Evolutionary conservation across 1,140 invertebrate species (phyloP).

Genomic region (Spodoptera litura): DNA sequence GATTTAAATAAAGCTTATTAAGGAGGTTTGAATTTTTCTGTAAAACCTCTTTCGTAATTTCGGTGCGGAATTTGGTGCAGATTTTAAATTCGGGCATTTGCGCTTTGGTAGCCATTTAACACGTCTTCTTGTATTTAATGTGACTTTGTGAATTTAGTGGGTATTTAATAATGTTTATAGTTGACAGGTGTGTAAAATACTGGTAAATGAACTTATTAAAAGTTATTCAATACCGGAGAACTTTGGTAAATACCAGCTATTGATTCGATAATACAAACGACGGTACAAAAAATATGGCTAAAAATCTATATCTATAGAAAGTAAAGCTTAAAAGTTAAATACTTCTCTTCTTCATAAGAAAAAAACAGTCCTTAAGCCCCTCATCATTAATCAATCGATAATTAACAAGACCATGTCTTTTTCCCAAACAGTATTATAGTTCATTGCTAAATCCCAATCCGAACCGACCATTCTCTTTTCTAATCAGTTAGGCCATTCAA

Average conservation of each 20-base stretch:
- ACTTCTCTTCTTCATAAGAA: too few species aligned
- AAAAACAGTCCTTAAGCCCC: too few species aligned
- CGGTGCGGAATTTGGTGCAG: conserved; percentile 16
- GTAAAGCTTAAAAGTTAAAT: too few species aligned
- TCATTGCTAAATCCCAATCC: not conserved
- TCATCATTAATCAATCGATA: too few species aligned
- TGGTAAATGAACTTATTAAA: too few species aligned
- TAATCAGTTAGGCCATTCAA: conserved; percentile 1
- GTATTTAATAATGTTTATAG: conserved; percentile 5
- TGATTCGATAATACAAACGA: too few species aligned
- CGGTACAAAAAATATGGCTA: too few species aligned
- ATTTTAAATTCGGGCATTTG: conserved; percentile 9
- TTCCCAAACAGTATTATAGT: too few species aligned
- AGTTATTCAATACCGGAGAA: too few species aligned
- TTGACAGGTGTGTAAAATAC: not conserved
- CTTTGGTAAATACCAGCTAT: too few species aligned
- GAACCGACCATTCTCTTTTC: not conserved
- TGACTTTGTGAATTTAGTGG: conserved; percentile 27
- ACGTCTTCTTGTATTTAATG: conserved; percentile 35
- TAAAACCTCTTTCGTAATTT: conserved; percentile 38
- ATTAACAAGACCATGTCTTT: too few species aligned
- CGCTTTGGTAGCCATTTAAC: conserved; percentile 22
- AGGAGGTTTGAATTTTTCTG: conserved; percentile 37
- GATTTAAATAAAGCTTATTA: conserved; percentile 41
- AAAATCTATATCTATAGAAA: too few species aligned